Evolutionary conservation across 2,888 invertebrate species (phyloP).

Genomic region (Eremobia ochroleuca): DNA sequence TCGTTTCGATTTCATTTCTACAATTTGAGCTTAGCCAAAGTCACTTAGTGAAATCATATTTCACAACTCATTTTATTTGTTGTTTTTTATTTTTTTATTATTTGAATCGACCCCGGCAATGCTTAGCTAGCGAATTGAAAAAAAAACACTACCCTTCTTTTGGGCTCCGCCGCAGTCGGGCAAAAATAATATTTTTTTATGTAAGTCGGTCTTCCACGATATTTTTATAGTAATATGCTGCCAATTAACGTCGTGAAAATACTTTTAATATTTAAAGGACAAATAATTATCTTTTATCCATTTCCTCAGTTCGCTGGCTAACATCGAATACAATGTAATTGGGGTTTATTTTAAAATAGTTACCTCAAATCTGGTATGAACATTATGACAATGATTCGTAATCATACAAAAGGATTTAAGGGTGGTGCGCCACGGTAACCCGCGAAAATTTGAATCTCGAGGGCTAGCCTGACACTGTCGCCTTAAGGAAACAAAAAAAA

Average conservation of each 20-base stretch:
- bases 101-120: conserved; percentile 49
- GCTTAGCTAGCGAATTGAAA: conserved; percentile 49
- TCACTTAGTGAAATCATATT: conserved; percentile 88
- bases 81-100: conserved; percentile 42
- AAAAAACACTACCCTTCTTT: not conserved
- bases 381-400: conserved; percentile 29
- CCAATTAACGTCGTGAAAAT: conserved; percentile 28
- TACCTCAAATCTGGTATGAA: conserved; percentile 65
- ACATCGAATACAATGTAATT: conserved; percentile 27
- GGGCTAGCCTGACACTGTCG: not conserved
- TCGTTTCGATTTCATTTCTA: conserved; percentile 73
- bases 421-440: not conserved
- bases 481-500: not conserved
- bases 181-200: not conserved
- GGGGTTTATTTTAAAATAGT: conserved; percentile 50
- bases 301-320: conserved; percentile 45
- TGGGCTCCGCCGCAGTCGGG: not conserved
- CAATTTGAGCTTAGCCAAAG: conserved; percentile 89
- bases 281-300: not conserved
- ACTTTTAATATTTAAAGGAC: not conserved
- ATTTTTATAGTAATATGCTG: conserved; percentile 35
- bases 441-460: not conserved
- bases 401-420: not conserved
- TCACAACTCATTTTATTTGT: conserved; percentile 73
- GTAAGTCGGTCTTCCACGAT: conserved; percentile 15